Conservation (phyloP, 2,888 invertebrate species). For the Ochropleura plecta region DNA sequence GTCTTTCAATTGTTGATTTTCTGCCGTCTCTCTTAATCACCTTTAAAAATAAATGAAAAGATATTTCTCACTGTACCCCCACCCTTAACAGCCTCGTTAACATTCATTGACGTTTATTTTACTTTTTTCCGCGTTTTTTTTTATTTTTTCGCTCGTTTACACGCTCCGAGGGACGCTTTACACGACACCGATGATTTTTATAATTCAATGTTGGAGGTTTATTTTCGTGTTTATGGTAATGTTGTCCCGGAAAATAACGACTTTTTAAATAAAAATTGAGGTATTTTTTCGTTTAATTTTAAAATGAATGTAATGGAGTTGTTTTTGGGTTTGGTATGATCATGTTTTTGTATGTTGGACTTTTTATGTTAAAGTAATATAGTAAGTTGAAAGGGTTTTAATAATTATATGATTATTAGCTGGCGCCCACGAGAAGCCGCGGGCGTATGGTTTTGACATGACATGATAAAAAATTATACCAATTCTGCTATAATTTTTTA, state of each 20-base stretch:
- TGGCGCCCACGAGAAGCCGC: too few relatives aligned
- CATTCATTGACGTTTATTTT: conserved; percentile 74
- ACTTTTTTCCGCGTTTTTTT: conserved; percentile 68
- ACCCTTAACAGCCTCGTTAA: conserved; percentile 72
- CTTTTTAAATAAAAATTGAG: conserved; percentile 46
- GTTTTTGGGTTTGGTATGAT: conserved; percentile 14
- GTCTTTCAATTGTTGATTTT: background rate
- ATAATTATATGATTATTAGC: background rate
- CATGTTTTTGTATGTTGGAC: background rate
- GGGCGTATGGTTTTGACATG: too few relatives aligned
- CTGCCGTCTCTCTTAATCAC: background rate
- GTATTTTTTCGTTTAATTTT: conserved; percentile 5
- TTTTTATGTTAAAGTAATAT: background rate
- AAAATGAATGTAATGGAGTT: conserved; percentile 36
- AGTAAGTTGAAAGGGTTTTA: background rate
- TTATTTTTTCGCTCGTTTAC: conserved; percentile 60
- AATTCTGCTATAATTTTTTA: too few relatives aligned
- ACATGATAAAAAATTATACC: too few relatives aligned
- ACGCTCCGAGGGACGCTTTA: conserved; percentile 59
- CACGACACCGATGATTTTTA: conserved; percentile 60
- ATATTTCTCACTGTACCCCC: conserved; percentile 11
- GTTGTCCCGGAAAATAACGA: conserved; percentile 52
- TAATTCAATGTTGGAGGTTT: conserved; percentile 57
- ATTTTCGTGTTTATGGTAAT: conserved; percentile 63
- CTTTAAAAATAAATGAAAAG: background rate